Evolutionary conservation across 2,797 vertebrate genomes (phyloP), one percentile per base, ranked within the genome.

Genomic region (Siniperca scherzeri): DNA sequence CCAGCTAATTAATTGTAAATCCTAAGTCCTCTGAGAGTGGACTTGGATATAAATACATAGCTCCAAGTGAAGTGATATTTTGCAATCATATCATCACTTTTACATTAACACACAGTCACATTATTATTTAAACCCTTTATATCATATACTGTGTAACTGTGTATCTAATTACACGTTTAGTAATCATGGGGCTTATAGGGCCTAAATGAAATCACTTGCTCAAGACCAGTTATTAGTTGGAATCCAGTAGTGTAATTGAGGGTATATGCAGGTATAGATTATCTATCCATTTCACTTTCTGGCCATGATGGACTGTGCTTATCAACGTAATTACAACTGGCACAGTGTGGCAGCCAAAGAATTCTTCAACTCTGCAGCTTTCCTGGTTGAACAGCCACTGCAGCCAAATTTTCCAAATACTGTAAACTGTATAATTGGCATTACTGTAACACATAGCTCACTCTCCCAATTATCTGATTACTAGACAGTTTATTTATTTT

Each of bases 191-290:
- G 13, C 55, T 38, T 53, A 3, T 78, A 19, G 30, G 4, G 25
- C 27, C 25, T 71, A 50, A 77, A 82, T 57, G 0, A 75, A 80
- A 84, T 72, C 2, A 65, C 77, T 78, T 71, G 38, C 38, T 87
- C 38, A 76, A 78, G 59, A 83, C 44, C 33, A 80, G 53, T 42
- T 75, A 56, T 80, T 89, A 82, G 90, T 87, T 92, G 82, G 66
- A 91, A 90, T 89, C 75, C 77, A 86, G 82, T 81, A 33, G 79
- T 77, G 72, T 85, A 89, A 91, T 88, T 77, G 73, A 88, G 80
- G 65, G 50, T 85, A 70, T 87, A 75, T 78, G 78, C 83, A 80
- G 25, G 77, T 88, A 91, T 89, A 67, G 87, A 93, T 91, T 82
- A 84, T 70, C 84, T 77, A 33, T 92, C 79, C 66, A 82, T 88